Evolutionary conservation across 2,888 invertebrate species (phyloP).

Genomic region (Limnephilus lunatus): DNA sequence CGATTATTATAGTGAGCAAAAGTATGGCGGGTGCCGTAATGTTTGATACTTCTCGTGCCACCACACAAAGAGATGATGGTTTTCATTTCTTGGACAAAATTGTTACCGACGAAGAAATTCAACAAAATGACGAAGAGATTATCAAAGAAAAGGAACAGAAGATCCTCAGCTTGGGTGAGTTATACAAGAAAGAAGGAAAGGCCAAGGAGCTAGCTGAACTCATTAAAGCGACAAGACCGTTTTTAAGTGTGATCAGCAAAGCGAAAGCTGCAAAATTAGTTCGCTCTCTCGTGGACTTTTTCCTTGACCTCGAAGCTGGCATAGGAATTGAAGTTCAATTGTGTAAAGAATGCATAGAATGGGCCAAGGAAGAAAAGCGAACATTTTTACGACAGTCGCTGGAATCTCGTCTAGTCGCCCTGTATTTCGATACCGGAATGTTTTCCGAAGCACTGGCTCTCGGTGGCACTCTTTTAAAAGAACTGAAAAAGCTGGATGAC

Average conservation of each 20-base stretch:
- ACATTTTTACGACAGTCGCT: constrained; percentile 97
- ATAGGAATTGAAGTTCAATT: constrained; percentile 96
- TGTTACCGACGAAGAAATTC: constrained; percentile 85
- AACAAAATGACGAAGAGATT: constrained; percentile 92
- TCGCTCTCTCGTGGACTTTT: constrained; percentile 96
- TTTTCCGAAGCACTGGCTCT: constrained; percentile 90
- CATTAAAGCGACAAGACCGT: constrained; percentile 96
- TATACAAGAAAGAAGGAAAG: constrained; percentile 95
- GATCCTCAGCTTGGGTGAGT: constrained; percentile 93
- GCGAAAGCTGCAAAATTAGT: constrained; percentile 99
- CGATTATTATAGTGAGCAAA: constrained; percentile 69
- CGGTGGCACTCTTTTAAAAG: constrained; percentile 92
- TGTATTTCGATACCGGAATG: constrained; percentile 95
- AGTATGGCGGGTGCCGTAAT: constrained; percentile 94
- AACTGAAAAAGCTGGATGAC: constrained; percentile 99
- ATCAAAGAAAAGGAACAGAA: constrained; percentile 89
- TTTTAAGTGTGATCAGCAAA: constrained; percentile 96
- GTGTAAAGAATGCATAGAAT: constrained; percentile 98
- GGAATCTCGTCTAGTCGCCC: constrained; percentile 95
- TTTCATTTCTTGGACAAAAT: constrained; percentile 86
- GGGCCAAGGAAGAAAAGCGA: constrained; percentile 98
- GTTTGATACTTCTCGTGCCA: constrained; percentile 89
- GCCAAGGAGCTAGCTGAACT: constrained; percentile 94
- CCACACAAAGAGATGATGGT: constrained; percentile 86
- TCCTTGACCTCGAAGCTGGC: constrained; percentile 96